A percentile compares a stretch with the other conserved stretches of the same genome.
phyloP scores from a whole-genome alignment of 2,888 invertebrate species.

The Baccha elongata region DNA sequence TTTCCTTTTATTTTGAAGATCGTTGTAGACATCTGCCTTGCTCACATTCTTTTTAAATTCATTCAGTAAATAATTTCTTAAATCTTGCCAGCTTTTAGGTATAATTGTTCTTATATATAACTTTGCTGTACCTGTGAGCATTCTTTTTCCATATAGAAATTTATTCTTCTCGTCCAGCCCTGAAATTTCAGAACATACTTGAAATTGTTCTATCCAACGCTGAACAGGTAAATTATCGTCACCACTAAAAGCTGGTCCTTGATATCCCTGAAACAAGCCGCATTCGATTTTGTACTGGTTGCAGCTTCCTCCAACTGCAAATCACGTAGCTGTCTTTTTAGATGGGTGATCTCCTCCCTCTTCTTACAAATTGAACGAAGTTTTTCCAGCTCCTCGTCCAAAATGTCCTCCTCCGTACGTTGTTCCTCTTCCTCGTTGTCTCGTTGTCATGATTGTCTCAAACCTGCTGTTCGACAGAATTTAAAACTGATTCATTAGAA shows the following conservation, averaged over 20 bases:
- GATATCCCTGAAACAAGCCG: constrained; percentile 20
- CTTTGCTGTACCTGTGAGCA: constrained; percentile 15
- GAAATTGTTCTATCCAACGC: constrained; percentile 8
- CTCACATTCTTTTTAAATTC: constrained; percentile 17
- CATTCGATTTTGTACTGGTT: not conserved
- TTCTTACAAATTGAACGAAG: constrained; percentile 18
- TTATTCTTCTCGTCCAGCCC: constrained; percentile 3
- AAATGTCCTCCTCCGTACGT: not conserved
- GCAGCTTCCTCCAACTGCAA: not conserved
- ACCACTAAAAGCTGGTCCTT: constrained; percentile 12
- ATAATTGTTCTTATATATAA: constrained; percentile 11
- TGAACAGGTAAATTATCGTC: constrained; percentile 13
- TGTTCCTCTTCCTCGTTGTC: not conserved
- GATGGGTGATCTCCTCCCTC: constrained; percentile 14
- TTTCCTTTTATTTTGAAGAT: constrained; percentile 26
- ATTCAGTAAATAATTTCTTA: not conserved
- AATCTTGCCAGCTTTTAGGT: constrained; percentile 12
- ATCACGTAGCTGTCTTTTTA: constrained; percentile 11
- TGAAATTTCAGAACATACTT: constrained; percentile 9
- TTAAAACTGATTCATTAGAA: not conserved
- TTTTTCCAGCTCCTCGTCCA: constrained; percentile 15
- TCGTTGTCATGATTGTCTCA: not conserved
- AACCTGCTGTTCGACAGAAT: not conserved
- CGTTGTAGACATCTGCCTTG: constrained; percentile 11
- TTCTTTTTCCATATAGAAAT: constrained; percentile 17